Evolutionary conservation across 2,113 vertebrate species (phyloP), one percentile per base, ranked within the genome.

Genomic region (Poicephalus meyeri): DNA sequence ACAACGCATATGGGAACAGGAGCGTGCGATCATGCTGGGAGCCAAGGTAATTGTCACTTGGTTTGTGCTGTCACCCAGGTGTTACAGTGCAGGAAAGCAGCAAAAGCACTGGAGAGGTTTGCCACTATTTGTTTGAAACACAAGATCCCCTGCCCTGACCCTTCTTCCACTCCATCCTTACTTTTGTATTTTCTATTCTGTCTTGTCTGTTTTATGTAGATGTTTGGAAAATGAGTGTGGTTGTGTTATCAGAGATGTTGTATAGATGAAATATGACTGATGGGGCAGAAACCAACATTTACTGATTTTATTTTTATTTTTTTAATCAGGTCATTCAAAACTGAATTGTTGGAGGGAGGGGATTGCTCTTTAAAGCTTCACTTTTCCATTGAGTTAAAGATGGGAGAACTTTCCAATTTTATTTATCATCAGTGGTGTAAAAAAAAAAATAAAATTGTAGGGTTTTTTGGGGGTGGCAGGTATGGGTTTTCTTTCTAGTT

Each of bases 1-100:
- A 47, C 99, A 99, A 92, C 98, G 99, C 4, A 18, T 98, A 7
- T 98, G 99, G 96, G 99, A 99, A 42, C 98, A 96, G 96, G 99
- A 99, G 72, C 97, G 99, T 41, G 99, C 99, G 6, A 82, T 99
- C 86, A 99, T 99, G 99, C 98, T 99, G 93, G 99, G 99, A 53
- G 99, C 99, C 66, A 98, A 97, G 97, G 99, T 99, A 91, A 97
- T 20, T 56, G 37, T 46, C 2, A 1, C 16, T 79, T 42, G 31
- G 25, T 73, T 74, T 93, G 61, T 89, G 66, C 76, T 64, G 10
- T 68, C 65, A 63, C 47, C 21, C 49, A 65, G n/a, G 44, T 74
- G 35, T 55, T 84, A 19, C 23, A 70, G 35, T 15, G 42, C 31
- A 69, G 80, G 37, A 37, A 56, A 17, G 13, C 0, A 3, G 23